Conservation (phyloP, 2,797 vertebrate genomes). For the Peromyscus eremicus region DNA sequence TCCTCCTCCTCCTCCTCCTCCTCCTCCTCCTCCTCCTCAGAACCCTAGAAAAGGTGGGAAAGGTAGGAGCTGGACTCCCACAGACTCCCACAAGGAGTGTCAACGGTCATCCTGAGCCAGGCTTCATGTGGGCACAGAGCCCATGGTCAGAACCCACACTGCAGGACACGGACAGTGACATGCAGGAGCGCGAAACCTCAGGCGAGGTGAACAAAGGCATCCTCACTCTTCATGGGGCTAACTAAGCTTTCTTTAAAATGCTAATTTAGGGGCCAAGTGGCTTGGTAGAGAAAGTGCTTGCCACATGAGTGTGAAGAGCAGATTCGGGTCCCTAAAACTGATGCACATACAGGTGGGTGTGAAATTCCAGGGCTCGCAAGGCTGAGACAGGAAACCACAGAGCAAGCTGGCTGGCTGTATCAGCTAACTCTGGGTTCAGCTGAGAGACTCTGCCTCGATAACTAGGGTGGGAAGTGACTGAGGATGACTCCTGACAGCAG, state of each 20-base stretch:
- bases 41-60: too few species aligned
- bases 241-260: not conserved
- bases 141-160: accelerated
- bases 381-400: not conserved
- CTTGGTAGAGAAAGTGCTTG: not conserved
- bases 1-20: too few species aligned
- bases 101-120: not conserved
- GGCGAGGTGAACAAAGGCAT: not conserved
- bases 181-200: accelerated
- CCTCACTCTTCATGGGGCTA: not conserved
- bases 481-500: not conserved
- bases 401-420: not conserved
- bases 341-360: too few species aligned
- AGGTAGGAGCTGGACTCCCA: too few species aligned
- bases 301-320: not conserved
- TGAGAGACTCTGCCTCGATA: not conserved
- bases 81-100: too few species aligned
- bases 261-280: not conserved
- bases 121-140: not conserved
- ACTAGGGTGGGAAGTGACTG: not conserved
- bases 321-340: not conserved
- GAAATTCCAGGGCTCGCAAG: not conserved
- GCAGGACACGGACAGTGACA: accelerated
- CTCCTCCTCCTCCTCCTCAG: too few species aligned
- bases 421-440: not conserved